Conservation (phyloP, 2,113 vertebrate species). For the Atlantisia rogersi region DNA sequence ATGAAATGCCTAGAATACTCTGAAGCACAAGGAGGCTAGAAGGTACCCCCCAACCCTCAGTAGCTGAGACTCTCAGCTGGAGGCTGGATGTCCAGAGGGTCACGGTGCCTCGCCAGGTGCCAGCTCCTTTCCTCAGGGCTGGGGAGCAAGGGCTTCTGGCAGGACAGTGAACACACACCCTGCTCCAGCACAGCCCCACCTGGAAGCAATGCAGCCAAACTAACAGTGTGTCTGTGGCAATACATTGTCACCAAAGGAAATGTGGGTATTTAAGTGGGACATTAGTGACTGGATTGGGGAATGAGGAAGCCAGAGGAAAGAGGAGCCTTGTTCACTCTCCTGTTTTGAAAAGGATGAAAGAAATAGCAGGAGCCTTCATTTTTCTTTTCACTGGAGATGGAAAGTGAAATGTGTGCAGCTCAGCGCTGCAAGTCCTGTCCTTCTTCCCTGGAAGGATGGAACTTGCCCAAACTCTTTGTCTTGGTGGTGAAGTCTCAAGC, state of each 20-base stretch:
- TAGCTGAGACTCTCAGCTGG: not conserved
- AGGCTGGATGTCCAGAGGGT: not conserved
- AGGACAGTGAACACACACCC: not conserved
- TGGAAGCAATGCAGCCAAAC: conserved; percentile 11
- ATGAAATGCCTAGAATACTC: not conserved
- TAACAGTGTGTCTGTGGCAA: not conserved
- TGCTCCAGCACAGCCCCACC: not conserved
- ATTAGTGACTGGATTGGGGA: not conserved
- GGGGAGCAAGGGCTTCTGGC: not conserved
- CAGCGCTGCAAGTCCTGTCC: not conserved
- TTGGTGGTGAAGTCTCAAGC: not conserved
- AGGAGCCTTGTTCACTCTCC: not conserved
- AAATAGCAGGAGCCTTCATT: not conserved
- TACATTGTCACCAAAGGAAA: not conserved
- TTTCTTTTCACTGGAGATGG: not conserved
- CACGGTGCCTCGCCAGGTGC: fast-evolving
- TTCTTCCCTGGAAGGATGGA: not conserved
- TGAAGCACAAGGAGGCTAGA: not conserved
- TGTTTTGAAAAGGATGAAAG: not conserved
- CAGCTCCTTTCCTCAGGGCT: not conserved
- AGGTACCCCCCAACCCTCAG: not conserved
- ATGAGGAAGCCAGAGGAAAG: not conserved
- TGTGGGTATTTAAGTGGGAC: not conserved
- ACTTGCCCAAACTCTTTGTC: not conserved
- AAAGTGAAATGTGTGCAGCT: not conserved